Evolutionary conservation across 2,797 vertebrate genomes (phyloP), one percentile per base, ranked within the genome.

Genomic region (Buceros bicornis): DNA sequence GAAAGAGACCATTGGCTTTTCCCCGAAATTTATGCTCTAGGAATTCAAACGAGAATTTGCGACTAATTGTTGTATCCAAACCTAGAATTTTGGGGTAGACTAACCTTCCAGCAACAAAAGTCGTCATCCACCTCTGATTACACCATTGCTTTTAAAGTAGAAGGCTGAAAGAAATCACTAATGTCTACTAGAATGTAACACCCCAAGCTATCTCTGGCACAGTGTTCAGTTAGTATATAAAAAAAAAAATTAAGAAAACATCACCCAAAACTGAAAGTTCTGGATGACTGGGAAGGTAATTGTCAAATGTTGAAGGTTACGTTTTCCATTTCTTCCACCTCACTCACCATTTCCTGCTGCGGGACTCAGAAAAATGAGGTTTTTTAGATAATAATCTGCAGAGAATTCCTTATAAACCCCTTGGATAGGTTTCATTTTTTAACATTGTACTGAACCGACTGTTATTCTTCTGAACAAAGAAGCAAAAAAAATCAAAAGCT

Each of bases 381-480:
- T 86, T 93, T 83, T 40, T 88, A 87, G 73, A 92, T 96, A 53
- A 22, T 88, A 91, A 93, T 95, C 92, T 82, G 50, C 57, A 48
- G 72, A 94, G 74, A 95, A 89, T 93, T 96, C 74, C 61, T 74
- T 65, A 85, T 90, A 92, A 97, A 93, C 86, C 66, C 62, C 56
- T 89, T 82, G 90, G 83, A 89, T 93, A 90, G 11, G 50, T 89
- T 95, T 95, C 95, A 92, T 64, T 87, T 95, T 94, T 94, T 89
- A 90, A 90, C 57, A 81, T 85, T 60, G 67, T 82, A 93, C 87
- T 94, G 77, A 91, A 97, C 82, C 88, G 72, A 95, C 83, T 97
- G 95, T 94, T 97, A 93, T 87, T 87, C 71, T 95, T 94, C 73
- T 51, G 91, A 95, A 94, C 88, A 94, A 96, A 96, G 95, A 71